Percentiles rank a stretch among this genome's conserved stretches.
Evolutionary conservation across 2,797 vertebrate species (phyloP).

Genomic region (Darevskia mixta): DNA sequence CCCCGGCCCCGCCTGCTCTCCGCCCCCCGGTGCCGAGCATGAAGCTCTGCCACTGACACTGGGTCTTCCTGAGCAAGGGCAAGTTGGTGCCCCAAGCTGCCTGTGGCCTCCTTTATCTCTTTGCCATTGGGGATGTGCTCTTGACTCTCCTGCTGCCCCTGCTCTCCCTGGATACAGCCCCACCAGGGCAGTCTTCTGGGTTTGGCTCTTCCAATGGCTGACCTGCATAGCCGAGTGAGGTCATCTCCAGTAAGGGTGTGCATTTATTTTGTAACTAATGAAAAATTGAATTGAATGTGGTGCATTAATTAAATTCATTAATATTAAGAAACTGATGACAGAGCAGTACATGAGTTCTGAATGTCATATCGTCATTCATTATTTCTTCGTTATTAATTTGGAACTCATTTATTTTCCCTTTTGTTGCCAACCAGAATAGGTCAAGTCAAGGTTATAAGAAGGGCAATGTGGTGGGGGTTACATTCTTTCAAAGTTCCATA

Average conservation of each 20-base stretch:
- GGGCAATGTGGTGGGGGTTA: neutral
- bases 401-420: neutral
- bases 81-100: neutral
- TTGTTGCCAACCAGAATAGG: neutral
- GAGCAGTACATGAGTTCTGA: constrained; percentile 14
- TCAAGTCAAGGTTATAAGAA: neutral
- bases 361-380: neutral
- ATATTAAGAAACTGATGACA: constrained; percentile 11
- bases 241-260: neutral
- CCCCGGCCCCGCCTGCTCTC: too few relatives aligned
- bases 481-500: neutral
- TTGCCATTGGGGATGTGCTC: too few relatives aligned
- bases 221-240: neutral
- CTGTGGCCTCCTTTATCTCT: neutral
- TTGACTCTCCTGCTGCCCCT: neutral
- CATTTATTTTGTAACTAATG: neutral
- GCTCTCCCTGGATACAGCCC: neutral
- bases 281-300: neutral
- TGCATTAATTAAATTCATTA: neutral
- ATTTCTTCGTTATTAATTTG: constrained; percentile 1
- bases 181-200: neutral
- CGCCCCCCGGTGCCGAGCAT: too few relatives aligned
- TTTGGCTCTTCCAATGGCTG: neutral
- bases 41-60: too few relatives aligned
- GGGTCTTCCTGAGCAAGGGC: neutral